Evolutionary conservation across 2,797 vertebrate genomes (phyloP).

Genomic region (Notolabrus celidotus): DNA sequence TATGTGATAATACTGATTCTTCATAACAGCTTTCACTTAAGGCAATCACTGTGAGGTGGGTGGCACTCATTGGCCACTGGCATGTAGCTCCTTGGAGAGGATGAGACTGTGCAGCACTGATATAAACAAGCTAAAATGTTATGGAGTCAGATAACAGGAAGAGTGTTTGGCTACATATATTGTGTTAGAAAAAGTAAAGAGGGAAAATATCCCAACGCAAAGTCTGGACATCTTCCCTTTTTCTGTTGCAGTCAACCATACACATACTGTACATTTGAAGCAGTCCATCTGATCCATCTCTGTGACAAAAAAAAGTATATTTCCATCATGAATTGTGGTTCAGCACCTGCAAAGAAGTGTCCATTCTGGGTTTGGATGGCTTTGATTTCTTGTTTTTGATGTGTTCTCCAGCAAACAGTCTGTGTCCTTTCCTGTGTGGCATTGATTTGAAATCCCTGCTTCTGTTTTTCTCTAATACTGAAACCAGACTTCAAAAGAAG

Average conservation of each 20-base stretch:
- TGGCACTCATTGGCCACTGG: background rate
- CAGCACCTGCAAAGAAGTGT: background rate
- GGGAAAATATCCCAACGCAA: too few species aligned
- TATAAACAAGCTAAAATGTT: background rate
- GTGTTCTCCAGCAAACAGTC: background rate
- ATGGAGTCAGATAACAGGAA: background rate
- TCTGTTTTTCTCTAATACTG: background rate
- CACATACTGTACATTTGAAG: background rate
- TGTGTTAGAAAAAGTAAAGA: too few species aligned
- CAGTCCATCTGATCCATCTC: background rate
- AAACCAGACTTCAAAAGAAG: background rate
- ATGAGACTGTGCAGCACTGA: background rate
- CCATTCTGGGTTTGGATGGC: background rate
- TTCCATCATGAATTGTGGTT: background rate
- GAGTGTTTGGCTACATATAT: background rate
- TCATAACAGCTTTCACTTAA: constrained; percentile 1
- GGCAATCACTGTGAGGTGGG: background rate
- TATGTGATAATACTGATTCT: constrained; percentile 58
- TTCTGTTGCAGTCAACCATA: too few species aligned
- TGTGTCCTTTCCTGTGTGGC: background rate
- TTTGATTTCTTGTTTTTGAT: background rate
- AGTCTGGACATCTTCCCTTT: too few species aligned
- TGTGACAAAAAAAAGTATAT: too few species aligned
- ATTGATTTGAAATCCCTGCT: background rate
- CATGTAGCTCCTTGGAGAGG: background rate